Evolutionary conservation across 2,797 vertebrate species (phyloP), one percentile per base, ranked within the genome.

Genomic region (Channa striata): DNA sequence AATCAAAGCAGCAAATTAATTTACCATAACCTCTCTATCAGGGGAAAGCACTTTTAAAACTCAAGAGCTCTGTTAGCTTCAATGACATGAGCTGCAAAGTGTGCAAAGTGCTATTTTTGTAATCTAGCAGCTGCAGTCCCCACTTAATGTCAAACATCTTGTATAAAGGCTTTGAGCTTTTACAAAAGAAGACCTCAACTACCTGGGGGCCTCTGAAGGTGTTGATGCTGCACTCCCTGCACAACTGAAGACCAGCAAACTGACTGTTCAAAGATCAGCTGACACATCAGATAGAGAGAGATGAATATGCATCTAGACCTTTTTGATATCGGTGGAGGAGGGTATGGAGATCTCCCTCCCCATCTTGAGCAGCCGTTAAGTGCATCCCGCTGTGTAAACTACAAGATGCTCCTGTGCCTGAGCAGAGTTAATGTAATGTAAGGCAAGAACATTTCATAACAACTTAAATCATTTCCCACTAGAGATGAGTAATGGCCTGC

Each of bases 191-290:
- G 61, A 74, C 63, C 57, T 72, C 14, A 16, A 13, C 47, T 52
- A 76, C 39, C 71, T 19, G 9, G 51, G 59, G 79, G 36, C 46
- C 19, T 68, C 59, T 57, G 36, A 21, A n/a, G 36, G n/a, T 75
- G 78, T 88, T 76, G 74, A 87, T 86, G 83, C 78, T 82, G 74
- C 59, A 81, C 53, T 68, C 12, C 5, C 43, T 71, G 20, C 79
- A 64, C 60, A 77, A 67, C 51, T 76, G 61, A 78, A 82, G 75
- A 58, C 40, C 36, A 61, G 68, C 59, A 72, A 66, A 58, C 56
- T 73, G 36, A 43, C 50, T 71, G 77, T 77, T 80, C 76, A 78
- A 70, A 53, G 54, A 74, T 78, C 70, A 72, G 63, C 78, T 77
- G 76, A 75, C 75, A 80, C 52, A 52, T 69, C 61, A 68, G 39